Evolutionary conservation across 2,113 vertebrate genomes (phyloP).

Genomic region (Cepphus grylle): DNA sequence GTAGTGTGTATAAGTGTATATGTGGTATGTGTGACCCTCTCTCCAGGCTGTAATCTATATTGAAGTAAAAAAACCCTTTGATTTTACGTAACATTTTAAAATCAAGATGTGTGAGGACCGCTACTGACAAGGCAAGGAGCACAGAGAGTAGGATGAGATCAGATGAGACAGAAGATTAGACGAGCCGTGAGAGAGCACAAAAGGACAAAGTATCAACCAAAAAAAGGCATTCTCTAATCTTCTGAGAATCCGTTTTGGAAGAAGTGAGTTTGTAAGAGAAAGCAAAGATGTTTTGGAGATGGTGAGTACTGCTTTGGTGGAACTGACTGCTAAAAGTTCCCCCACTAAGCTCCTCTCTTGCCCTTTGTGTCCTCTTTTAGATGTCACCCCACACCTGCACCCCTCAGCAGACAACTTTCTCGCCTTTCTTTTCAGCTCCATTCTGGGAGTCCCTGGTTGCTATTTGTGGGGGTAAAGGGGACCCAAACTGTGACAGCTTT

Average conservation of each 20-base stretch:
- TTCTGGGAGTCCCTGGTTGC: background rate
- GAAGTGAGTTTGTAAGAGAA: background rate
- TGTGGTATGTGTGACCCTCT: background rate
- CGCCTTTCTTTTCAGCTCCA: background rate
- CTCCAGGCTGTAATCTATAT: rapidly evolving
- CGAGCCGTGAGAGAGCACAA: background rate
- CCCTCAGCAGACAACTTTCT: background rate
- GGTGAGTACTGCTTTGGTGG: background rate
- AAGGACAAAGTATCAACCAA: background rate
- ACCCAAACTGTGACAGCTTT: background rate
- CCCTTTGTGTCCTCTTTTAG: background rate
- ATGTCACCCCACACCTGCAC: background rate
- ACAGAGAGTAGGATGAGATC: background rate
- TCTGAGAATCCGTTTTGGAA: background rate
- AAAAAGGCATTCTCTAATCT: background rate
- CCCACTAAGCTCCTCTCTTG: background rate
- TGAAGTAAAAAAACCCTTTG: background rate
- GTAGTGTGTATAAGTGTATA: background rate
- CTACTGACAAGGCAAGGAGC: background rate
- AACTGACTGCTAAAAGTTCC: background rate
- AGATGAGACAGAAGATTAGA: background rate
- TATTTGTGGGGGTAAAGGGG: background rate
- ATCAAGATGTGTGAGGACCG: background rate
- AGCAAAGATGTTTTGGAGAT: background rate
- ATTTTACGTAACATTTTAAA: background rate